These are phyloP conservation scores for Corydoras sp. DNA, from an alignment of 2,113 vertebrate genomes.

Conservation along the genomic window DNA sequence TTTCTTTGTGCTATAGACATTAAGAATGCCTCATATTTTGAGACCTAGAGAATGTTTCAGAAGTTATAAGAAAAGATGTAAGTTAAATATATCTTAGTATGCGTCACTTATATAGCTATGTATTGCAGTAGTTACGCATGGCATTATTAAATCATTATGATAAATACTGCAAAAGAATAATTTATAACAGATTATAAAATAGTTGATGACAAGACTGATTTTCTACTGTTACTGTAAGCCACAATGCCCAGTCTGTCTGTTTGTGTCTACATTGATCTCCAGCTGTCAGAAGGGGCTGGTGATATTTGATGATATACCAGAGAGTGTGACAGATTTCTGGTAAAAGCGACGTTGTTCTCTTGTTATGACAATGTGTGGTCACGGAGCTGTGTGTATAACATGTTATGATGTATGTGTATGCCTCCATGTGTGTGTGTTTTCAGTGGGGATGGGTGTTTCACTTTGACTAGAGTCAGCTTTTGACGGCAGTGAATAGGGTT, in stretches of 20 bases:
- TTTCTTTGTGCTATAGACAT: no score
- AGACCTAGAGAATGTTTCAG: no score
- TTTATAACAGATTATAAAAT: neutral
- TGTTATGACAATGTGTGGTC: slow-evolving; percentile 51
- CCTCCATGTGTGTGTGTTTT: slow-evolving; percentile 16
- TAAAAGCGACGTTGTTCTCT: slow-evolving; percentile 40
- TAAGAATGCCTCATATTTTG: no score
- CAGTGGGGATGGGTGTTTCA: slow-evolving; percentile 41
- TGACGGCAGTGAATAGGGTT: slow-evolving; percentile 46
- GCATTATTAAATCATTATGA: neutral
- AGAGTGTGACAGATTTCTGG: slow-evolving; percentile 45
- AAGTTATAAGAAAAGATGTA: no score
- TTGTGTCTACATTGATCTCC: slow-evolving; percentile 4
- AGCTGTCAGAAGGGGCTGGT: slow-evolving; percentile 37
- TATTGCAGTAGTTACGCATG: neutral
- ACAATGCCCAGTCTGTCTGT: slow-evolving; percentile 4
- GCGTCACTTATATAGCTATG: neutral
- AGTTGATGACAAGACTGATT: neutral
- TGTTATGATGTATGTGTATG: slow-evolving; percentile 19
- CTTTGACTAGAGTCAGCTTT: slow-evolving; percentile 42
- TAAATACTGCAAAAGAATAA: neutral
- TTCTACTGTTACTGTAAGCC: slow-evolving; percentile 30
- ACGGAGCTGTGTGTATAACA: slow-evolving; percentile 21
- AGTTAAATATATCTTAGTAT: no score
- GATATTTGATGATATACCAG: slow-evolving; percentile 37